Base-by-base conservation (phyloP, 92 coral and sea anemone species). In the Palythoa grandiflora region DNA sequence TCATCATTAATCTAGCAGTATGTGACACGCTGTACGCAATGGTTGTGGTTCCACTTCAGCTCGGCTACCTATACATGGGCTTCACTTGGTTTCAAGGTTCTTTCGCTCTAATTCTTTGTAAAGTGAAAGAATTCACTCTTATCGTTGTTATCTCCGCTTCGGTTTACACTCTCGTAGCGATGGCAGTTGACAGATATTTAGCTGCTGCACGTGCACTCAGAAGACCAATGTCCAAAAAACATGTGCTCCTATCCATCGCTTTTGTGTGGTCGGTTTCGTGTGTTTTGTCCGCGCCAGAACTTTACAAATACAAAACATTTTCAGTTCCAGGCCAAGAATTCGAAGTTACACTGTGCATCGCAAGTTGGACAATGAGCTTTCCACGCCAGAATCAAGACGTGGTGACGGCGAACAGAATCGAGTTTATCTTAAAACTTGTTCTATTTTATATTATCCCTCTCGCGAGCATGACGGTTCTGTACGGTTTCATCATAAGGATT, bases 161-260 rank as follows among this genome's bases (percentile, higher is more conserved):
- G 3, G 75, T 81, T 48, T 81, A 17, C 86, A 81, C 75, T 1
- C 75, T 81, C 57, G 75, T 81, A 9, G 75, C 14, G 1, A 81
- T 81, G 86, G 75, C 86, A 9, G 13, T 81, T 21, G 75, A 81
- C 35, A 19, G 86, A 66, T 81, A 81, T 16, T 66, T 81, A 1
- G 86, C 86, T 19, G 20, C 21, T 5, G 86, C 61, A 28, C 86
- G 47, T 81, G 54, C 73, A n/a, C 38, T 19, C 1, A 80, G 73
- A 68, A 63, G 19, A 40, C 85, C 85, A 3, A 21, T 80, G 85
- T 5, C 85, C 1, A 80, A 28, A 80, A 65, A n/a, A 13, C 51
- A 13, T 10, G 85, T 80, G 6, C 40, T 15, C 16, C 11, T 65
- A 20, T 21, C 59, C 1, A 10, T 80, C n/a, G 74, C 39, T 7